Percentiles rank a stretch among this genome's conserved stretches.
Conservation (phyloP, 2,888 invertebrate genomes). For the Catocala fraxini region DNA sequence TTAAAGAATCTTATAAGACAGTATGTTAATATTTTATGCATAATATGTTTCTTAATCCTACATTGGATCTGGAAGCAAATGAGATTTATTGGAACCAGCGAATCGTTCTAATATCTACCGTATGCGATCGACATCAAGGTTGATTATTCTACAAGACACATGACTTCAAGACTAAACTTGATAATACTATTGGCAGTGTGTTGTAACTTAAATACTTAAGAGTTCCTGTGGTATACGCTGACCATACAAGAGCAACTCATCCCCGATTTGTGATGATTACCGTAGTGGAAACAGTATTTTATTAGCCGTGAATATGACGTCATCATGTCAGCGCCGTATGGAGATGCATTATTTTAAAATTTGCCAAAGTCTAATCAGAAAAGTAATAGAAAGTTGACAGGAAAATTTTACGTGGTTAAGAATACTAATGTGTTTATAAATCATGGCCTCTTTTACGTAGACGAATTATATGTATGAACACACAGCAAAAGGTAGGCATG, state of each 20-base stretch:
- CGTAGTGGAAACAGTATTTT: no score
- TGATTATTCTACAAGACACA: slow-evolving; percentile 37
- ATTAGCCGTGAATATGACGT: no score
- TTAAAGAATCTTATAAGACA: neutral
- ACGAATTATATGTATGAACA: no score
- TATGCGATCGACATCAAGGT: slow-evolving; percentile 38
- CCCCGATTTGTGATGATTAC: no score
- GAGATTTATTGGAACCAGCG: slow-evolving; percentile 15
- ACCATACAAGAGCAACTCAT: neutral
- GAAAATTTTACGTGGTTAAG: no score
- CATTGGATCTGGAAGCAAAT: slow-evolving; percentile 20
- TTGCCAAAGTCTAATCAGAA: no score
- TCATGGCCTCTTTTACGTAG: no score
- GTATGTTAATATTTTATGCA: neutral
- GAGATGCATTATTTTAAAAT: no score
- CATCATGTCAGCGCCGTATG: no score
- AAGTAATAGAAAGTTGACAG: no score
- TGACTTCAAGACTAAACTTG: slow-evolving; percentile 23
- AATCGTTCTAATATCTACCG: slow-evolving; percentile 25
- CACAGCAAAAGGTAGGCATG: no score
- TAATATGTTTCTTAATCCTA: slow-evolving; percentile 12
- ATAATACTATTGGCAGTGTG: slow-evolving; percentile 46
- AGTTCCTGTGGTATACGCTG: slow-evolving; percentile 10
- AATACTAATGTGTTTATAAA: no score
- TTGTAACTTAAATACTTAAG: slow-evolving; percentile 38